phyloP scores from a whole-genome alignment of 2,888 invertebrate species.

The Dorcus parallelipipedus region DNA sequence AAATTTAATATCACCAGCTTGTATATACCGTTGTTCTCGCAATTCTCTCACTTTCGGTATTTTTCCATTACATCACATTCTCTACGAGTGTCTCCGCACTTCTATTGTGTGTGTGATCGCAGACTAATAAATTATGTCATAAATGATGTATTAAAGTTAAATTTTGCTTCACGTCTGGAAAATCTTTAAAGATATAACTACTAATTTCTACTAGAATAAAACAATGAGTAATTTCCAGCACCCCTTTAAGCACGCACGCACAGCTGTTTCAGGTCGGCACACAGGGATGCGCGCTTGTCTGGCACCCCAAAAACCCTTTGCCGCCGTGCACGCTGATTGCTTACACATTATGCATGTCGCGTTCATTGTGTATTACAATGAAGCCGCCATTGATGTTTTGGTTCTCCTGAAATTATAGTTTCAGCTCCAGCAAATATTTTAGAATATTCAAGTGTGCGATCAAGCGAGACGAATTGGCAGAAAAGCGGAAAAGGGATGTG shows the following conservation, averaged over 20 bases:
- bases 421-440: conserved; percentile 30
- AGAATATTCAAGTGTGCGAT: conserved; percentile 30
- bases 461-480: conserved; percentile 30
- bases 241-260: conserved; percentile 11
- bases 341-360: conserved; percentile 52
- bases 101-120: conserved; percentile 1
- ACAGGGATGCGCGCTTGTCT: conserved; percentile 10
- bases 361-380: conserved; percentile 35
- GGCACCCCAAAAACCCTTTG: conserved; percentile 6
- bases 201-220: conserved; percentile 23
- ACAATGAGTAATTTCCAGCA: conserved; percentile 28
- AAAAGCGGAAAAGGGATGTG: conserved; percentile 23
- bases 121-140: too few relatives aligned
- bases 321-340: conserved; percentile 29
- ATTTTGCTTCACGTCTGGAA: too few relatives aligned
- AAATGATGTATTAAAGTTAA: too few relatives aligned
- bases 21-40: conserved; percentile 42
- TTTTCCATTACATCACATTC: conserved; percentile 50
- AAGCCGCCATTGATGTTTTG: conserved; percentile 31
- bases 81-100: conserved; percentile 28
- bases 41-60: conserved; percentile 48
- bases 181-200: too few relatives aligned
- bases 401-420: conserved; percentile 31
- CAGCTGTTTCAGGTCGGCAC: conserved; percentile 18
- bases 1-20: conserved; percentile 51